Evolutionary conservation across 2,888 invertebrate genomes (phyloP), one percentile per base, ranked within the genome.

Genomic region (Muschampia plurimacula): DNA sequence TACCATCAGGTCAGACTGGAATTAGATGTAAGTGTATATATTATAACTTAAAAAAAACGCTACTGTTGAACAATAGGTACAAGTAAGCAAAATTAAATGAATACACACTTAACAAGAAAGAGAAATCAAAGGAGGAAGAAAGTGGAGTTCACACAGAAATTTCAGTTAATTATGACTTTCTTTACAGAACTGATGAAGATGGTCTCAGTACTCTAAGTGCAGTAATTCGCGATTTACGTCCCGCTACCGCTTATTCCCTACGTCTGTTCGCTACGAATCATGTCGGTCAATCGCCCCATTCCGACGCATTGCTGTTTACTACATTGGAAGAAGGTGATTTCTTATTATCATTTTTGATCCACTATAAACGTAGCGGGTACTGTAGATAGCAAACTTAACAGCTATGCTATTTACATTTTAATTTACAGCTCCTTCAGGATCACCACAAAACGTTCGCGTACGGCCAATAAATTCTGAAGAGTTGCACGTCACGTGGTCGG

Each of bases 401-500:
- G 49, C n/a, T n/a, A n/a, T 59, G 3, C n/a, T 13, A 7, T 6
- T 1, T 10, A 32, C n/a, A 59, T 13, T 59, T 15, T 59, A 6
- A 13, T 32, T 59, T 59, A 13, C 82, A 95, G 96, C 96, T 59
- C 97, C 97, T 1, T 95, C 96, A 2, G 97, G 96, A 68, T 92
- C 97, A 0, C 97, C 97, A 0, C 95, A 95, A 72, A 95, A 96
- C 83, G 95, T 97, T 0, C 95, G 95, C 80, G 96, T 96, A 9
- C 95, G 95, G 94, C 95, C 97, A 0, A 93, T 95, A 46, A 95
- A 95, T 64, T 95, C 96, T 32, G 96, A 96, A 69, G 96, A 97
- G 77, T 89, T 97, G 59, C 95, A 96, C 83, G 94, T 97, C 8
- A 95, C 96, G 55, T 97, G 97, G 97, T 95, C 96, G 95, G 96